Evolutionary conservation across 2,113 vertebrate species (phyloP).

Genomic region (Suncus etruscus): DNA sequence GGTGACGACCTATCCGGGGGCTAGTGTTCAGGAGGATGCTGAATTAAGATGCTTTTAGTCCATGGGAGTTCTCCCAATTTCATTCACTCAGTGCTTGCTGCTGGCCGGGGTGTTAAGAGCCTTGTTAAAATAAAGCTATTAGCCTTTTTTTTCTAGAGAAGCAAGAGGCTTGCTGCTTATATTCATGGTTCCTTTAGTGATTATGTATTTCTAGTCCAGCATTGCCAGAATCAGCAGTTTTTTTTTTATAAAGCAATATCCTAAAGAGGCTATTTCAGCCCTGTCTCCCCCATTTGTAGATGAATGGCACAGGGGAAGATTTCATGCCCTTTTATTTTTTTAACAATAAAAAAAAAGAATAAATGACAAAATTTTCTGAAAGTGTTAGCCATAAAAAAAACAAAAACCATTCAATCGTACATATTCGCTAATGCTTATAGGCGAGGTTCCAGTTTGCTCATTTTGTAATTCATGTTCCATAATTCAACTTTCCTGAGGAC

Average conservation of each 20-base stretch:
- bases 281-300: conserved; percentile 81
- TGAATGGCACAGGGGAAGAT: conserved; percentile 87
- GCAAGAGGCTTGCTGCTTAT: conserved; percentile 81
- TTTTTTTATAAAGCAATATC: conserved; percentile 89
- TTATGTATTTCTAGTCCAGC: conserved; percentile 84
- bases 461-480: conserved; percentile 74
- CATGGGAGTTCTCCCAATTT: conserved; percentile 84
- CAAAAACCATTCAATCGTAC: conserved; percentile 83
- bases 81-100: conserved; percentile 84
- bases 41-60: conserved; percentile 87
- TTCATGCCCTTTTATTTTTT: conserved; percentile 86
- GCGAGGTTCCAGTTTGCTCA: conserved; percentile 76
- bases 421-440: conserved; percentile 78
- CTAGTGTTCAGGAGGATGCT: conserved; percentile 74
- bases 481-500: conserved; percentile 72
- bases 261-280: conserved; percentile 87
- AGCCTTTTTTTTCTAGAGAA: conserved; percentile 85
- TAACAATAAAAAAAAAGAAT: conserved; percentile 87
- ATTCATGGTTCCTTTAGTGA: conserved; percentile 86
- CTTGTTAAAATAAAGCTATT: conserved; percentile 89
- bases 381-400: conserved; percentile 75
- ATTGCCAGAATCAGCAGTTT: conserved; percentile 89
- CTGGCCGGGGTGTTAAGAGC: conserved; percentile 86
- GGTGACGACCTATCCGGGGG: conserved; percentile 69
- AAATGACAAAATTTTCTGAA: conserved; percentile 82